Base-by-base conservation (phyloP, 30 jellyfish, hydroid and myxozoan species). In the Cassiopea andromeda region DNA sequence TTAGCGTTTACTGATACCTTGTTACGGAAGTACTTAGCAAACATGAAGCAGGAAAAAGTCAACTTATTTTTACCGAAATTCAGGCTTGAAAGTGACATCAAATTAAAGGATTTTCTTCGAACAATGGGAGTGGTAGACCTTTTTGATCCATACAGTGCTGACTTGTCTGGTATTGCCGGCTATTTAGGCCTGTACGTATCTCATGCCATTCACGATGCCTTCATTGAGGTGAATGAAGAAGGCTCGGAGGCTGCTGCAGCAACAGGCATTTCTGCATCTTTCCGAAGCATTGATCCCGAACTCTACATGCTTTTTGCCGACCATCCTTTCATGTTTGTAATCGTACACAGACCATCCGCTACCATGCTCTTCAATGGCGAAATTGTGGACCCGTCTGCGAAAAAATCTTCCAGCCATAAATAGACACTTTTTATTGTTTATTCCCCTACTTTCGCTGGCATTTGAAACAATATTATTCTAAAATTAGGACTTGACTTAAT, bases 221-320 rank as follows among this genome's bases (percentile, higher is more conserved):
- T 15, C 48, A 48, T 90, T 14, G 97, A 82, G 45, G 97, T 90
- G 85, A 90, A 90, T 49, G 97, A 90, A 60, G 90, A 82, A 12
- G 97, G 97, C 46, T 61, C 97, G 7, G 97, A 90, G 60, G 97
- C 97, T 10, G 97, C 97, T 18, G 97, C 97, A 6, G 97, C 97
- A 66, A 76, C 93, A 3, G 93, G 93, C 15, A 77, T 86, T 17
- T 44, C 64, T 1, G 84, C 93, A 2, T 49, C 75, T 7, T 86
- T 75, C 71, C 93, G 93, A 77, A 86, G 93, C 80, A 58, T 86
- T 7, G 50, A 19, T 27, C 84, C 88, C 14, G 83, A 80, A 43
- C 44, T 43, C 8, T 61, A 19, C 69, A 17, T 0, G 19, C 66
- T 86, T 77, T 73, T 8, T 66, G 93, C 93, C 48, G 73, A 86